Evolutionary conservation across 2,797 vertebrate species (phyloP), one percentile per base, ranked within the genome.

Genomic region (Zenarchopterus dispar): DNA sequence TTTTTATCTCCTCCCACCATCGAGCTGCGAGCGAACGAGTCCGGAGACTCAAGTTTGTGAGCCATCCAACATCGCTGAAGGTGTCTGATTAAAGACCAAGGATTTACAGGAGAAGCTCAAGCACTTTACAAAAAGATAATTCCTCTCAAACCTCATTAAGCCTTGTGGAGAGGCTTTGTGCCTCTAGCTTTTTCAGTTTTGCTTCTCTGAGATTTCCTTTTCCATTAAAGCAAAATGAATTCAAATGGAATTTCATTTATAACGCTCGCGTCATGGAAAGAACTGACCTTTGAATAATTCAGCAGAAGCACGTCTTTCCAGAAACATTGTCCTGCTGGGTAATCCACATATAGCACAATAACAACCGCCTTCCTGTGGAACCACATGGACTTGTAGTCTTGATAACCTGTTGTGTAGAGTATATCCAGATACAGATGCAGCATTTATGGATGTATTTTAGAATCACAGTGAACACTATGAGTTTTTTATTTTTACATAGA

Each of bases 241-340:
- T 66, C 48, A 70, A 77, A 60, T 26, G n/a, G 36, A 77, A 69
- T 63, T 62, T 52, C 3, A 56, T 80, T 70, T 65, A 44, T 67
- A 39, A 72, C 9, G 23, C 67, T 74, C 43, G 47, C 31, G 55
- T 16, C 51, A 56, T 24, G 75, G 51, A 71, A 64, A 60, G 66
- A 56, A 66, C 69, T 68, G n/a, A 47, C 22, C n/a, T 67, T 33
- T 86, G 60, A 88, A 82, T 81, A 70, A 84, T 88, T 82, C 51
- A 86, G 41, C 28, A 64, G 60, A 28, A 41, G 39, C 23, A 39
- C 52, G 60, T 75, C 53, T 73, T 75, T 78, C 15, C 49, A 68
- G 73, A 55, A 70, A 70, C 61, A 67, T 57, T 65, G 63, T 77
- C 55, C 80, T 60, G 76, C 56, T 73, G 47, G 55, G 56, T 64